Percentiles rank a stretch among this genome's conserved stretches.
Evolutionary conservation across 2,888 invertebrate species (phyloP).

Genomic region (Drosophila prostipennis): DNA sequence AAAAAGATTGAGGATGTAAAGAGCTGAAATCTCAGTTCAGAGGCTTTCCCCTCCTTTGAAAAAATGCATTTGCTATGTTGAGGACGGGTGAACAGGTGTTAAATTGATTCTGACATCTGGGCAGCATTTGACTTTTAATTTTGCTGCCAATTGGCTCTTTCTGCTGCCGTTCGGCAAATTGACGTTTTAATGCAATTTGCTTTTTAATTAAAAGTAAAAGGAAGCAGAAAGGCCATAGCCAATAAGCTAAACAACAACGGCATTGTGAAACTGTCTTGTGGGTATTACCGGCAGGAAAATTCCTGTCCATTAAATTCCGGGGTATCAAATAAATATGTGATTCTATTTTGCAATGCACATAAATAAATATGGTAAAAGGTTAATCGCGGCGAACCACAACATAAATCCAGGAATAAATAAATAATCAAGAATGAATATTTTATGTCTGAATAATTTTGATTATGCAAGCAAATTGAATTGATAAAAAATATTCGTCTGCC

Average conservation of each 20-base stretch:
- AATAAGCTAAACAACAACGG: conserved; percentile 35
- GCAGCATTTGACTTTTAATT: conserved; percentile 51
- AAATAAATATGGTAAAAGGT: neutral
- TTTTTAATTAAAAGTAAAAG: conserved; percentile 66
- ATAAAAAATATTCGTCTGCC: neutral
- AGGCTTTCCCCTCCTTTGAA: conserved; percentile 28
- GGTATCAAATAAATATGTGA: neutral
- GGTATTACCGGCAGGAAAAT: conserved; percentile 10
- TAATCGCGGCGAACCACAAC: neutral
- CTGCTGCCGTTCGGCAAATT: conserved; percentile 36
- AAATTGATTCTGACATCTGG: conserved; percentile 69
- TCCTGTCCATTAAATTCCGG: conserved; percentile 5
- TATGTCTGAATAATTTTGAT: neutral
- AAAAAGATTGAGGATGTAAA: conserved; percentile 32
- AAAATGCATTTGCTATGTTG: conserved; percentile 45
- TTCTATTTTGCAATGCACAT: neutral
- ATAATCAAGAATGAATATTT: neutral
- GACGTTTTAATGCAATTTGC: conserved; percentile 65
- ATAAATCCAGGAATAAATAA: conserved; percentile 7
- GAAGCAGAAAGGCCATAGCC: conserved; percentile 27
- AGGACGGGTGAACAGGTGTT: conserved; percentile 48
- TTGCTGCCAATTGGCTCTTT: conserved; percentile 23
- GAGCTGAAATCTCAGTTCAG: conserved; percentile 40
- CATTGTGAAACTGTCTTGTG: neutral
- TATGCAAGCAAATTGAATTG: neutral